Base-by-base conservation (phyloP, 2,888 invertebrate species). In the Nysson spinosus region DNA sequence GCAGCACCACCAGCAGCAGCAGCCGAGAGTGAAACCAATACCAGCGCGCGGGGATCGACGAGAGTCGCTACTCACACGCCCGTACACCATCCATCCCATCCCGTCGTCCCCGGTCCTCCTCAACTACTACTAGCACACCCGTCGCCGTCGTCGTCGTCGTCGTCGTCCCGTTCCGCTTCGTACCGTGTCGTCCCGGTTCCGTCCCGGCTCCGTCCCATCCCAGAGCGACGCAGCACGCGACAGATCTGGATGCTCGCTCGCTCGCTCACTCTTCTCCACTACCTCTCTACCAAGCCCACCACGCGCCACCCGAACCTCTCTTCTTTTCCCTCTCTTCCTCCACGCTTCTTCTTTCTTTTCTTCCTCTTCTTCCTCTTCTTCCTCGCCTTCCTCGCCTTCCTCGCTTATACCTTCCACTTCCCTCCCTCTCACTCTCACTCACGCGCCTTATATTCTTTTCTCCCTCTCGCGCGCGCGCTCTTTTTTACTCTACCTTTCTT, bases 11-110 rank as follows among this genome's bases (percentile, higher is more conserved):
- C 66, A 66, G 69, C 75, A 68, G 66, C 78, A 69, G 73, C 77
- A 74, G 79, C 72, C 74, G 80, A 81, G 77, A 82, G 81, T 80
- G 79, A 81, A 81, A 81, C 81, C 74, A 78, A 73, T 74, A 81
- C 70, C 65, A 78, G 55, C 64, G 69, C 66, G 67, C 69, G 55
- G 65, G 56, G 68, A 73, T 78, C 78, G 72, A 74, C 79, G 73
- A 79, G 74, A 68, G 79, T 76, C 66, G 69, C 72, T 74, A 75
- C 79, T 73, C 76, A 75, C 75, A 77, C 69, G 67, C 71, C 54
- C 67, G 71, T 71, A 56, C 75, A 78, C 69, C 77, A 77, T 80
- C 79, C 80, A 75, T 78, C 72, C 77, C 79, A 75, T 79, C 72
- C 69, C 73, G 70, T 57, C 43, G 50, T 44, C 64, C 68, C 72